phyloP scores from a whole-genome alignment of 2,888 invertebrate species.

The Lasioglossum malachurum region DNA sequence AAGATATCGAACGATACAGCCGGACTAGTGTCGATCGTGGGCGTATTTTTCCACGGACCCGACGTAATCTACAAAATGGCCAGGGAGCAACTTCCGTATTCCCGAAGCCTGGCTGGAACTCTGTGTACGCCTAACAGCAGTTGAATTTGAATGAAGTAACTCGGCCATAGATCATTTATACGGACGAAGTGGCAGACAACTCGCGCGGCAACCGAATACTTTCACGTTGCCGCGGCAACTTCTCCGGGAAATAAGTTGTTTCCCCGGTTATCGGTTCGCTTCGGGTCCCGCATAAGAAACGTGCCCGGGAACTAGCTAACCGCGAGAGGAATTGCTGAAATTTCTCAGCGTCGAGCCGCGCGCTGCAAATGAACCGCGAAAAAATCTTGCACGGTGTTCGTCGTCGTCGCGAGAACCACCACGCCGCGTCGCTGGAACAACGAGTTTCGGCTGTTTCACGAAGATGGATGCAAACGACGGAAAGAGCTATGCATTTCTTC shows the following conservation, averaged over 20 bases:
- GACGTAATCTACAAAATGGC: not conserved
- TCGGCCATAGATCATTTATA: constrained; percentile 4
- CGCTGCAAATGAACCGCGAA: constrained; percentile 29
- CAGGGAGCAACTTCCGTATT: not conserved
- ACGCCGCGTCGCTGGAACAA: constrained; percentile 8
- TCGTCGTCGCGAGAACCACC: constrained; percentile 1
- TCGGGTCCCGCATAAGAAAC: constrained; percentile 42
- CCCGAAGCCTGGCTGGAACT: not conserved
- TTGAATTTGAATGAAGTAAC: constrained; percentile 11
- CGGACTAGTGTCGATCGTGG: not conserved
- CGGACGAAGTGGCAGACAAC: not conserved
- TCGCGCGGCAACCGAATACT: not conserved
- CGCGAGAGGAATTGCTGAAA: constrained; percentile 39
- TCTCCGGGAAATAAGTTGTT: constrained; percentile 42
- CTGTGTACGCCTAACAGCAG: not conserved
- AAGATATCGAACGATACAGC: no score
- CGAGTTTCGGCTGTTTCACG: constrained; percentile 32
- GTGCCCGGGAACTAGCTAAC: constrained; percentile 43
- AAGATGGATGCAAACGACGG: constrained; percentile 62
- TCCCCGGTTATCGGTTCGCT: constrained; percentile 43
- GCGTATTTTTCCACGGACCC: not conserved
- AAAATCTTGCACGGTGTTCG: constrained; percentile 33
- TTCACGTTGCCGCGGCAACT: constrained; percentile 23
- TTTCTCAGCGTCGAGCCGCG: constrained; percentile 44
- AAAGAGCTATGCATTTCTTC: constrained; percentile 48